Evolutionary conservation across 2,797 vertebrate species (phyloP).

Genomic region (Dromococcyx pavoninus): DNA sequence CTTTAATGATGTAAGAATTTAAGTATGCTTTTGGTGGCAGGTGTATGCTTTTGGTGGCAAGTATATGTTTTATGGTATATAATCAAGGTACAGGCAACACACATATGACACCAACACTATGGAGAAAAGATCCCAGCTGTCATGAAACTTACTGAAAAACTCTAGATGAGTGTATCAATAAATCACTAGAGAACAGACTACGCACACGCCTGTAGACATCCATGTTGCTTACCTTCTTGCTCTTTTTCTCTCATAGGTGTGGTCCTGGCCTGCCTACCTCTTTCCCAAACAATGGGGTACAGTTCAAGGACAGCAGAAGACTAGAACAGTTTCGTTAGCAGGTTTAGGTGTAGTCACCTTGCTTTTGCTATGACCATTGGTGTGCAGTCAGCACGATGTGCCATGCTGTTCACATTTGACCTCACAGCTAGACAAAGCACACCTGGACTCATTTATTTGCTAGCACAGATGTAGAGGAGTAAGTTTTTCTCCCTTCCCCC

Average conservation of each 20-base stretch:
- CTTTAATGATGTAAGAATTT: neutral
- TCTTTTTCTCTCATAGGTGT: neutral
- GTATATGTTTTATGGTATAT: neutral
- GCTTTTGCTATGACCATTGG: neutral
- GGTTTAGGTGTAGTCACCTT: neutral
- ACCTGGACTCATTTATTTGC: neutral
- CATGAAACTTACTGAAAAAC: neutral
- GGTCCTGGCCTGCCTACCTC: neutral
- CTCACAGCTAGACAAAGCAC: neutral
- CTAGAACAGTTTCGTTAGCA: neutral
- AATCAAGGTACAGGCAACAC: neutral
- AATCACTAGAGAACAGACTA: neutral
- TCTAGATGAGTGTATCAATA: neutral
- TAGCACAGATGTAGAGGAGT: neutral
- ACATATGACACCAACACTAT: neutral
- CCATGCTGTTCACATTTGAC: neutral
- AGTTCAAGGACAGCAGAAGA: neutral
- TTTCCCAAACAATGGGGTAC: neutral
- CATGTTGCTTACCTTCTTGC: accelerated
- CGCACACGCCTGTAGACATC: no score
- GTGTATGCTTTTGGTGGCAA: neutral
- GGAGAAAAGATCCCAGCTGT: neutral
- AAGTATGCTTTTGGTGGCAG: neutral
- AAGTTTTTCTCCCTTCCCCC: neutral
- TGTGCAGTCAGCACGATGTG: accelerated